A percentile compares a stretch with the other conserved stretches of the same genome.
phyloP scores from a whole-genome alignment of 2,797 vertebrate genomes.

The Sarcophilus harrisii region DNA sequence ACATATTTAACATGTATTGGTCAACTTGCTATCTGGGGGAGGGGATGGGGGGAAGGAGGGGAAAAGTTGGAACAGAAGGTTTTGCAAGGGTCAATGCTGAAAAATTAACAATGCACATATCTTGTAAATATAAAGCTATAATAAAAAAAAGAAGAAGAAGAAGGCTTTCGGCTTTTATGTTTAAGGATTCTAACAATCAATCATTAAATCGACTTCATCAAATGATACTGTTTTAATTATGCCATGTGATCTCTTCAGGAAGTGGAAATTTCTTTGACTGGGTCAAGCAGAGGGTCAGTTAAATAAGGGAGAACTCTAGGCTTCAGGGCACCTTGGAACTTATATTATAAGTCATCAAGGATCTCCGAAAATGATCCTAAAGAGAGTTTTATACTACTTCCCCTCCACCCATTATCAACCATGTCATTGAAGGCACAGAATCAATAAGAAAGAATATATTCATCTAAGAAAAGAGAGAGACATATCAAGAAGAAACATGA shows the following conservation, averaged over 20 bases:
- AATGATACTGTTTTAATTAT: not conserved
- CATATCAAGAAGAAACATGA: not conserved
- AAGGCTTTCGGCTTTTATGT: no score
- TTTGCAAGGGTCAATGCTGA: no score
- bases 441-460: not conserved
- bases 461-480: not conserved
- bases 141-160: not conserved
- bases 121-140: no score
- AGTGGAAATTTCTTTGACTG: not conserved
- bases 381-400: not conserved
- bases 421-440: not conserved
- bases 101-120: no score
- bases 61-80: no score
- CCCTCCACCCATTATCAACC: not conserved
- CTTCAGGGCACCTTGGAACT: not conserved
- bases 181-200: not conserved
- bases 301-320: not conserved
- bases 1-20: no score
- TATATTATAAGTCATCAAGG: not conserved
- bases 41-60: no score
- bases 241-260: not conserved
- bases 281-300: not conserved
- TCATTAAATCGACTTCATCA: not conserved
- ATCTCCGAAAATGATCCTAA: not conserved
- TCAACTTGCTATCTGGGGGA: no score